These are phyloP conservation scores for Capra hircus DNA, from an alignment of 2,113 vertebrate species.

Conservation along the genomic window DNA sequence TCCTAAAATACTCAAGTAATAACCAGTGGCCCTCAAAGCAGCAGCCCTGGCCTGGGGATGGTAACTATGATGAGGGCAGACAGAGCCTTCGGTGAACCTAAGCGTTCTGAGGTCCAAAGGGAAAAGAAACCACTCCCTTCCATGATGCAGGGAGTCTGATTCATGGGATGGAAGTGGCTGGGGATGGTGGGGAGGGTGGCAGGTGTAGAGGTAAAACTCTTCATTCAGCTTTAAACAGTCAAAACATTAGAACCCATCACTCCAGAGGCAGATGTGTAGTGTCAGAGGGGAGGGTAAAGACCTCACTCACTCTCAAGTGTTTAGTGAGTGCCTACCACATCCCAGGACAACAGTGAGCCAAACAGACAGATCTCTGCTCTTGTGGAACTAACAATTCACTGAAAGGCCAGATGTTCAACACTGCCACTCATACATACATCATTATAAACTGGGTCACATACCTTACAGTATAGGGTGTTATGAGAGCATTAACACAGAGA, in stretches of 20 bases:
- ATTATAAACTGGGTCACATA: neutral
- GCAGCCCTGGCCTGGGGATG: neutral
- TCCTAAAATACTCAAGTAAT: neutral
- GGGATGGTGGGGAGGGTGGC: neutral
- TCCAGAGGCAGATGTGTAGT: neutral
- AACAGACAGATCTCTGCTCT: neutral
- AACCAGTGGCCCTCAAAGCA: neutral
- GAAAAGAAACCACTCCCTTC: neutral
- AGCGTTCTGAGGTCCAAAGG: neutral
- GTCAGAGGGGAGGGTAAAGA: neutral
- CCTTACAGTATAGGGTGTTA: neutral
- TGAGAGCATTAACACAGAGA: neutral
- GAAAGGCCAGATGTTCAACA: neutral
- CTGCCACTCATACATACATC: neutral
- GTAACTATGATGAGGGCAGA: neutral
- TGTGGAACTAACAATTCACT: neutral
- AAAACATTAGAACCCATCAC: neutral
- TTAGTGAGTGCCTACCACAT: neutral
- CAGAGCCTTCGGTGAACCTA: neutral
- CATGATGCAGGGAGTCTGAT: neutral
- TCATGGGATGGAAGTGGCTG: neutral
- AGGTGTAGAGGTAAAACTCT: neutral
- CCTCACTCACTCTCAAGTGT: neutral
- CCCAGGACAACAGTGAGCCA: neutral
- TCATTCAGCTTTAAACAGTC: neutral